Evolutionary conservation across 2,888 invertebrate genomes (phyloP).

Genomic region (Rambutsinella grinnellia): DNA sequence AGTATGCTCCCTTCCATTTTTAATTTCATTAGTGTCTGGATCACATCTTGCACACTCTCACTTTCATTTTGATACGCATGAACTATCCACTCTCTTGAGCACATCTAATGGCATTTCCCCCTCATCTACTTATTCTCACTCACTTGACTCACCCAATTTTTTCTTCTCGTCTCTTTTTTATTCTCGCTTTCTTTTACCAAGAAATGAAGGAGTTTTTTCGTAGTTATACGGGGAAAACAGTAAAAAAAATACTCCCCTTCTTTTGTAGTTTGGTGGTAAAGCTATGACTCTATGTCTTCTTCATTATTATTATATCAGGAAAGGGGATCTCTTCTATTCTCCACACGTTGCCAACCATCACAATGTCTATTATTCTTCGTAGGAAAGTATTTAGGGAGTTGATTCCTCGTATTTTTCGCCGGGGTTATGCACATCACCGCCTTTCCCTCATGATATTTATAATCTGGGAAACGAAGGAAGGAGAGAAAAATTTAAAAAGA

Average conservation of each 20-base stretch:
- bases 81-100: slow-evolving; percentile 62
- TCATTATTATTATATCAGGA: slow-evolving; percentile 34
- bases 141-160: slow-evolving; percentile 49
- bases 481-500: background rate
- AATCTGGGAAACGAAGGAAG: too few species aligned
- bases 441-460: background rate
- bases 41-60: slow-evolving; percentile 62
- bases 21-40: slow-evolving; percentile 66
- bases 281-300: background rate
- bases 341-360: slow-evolving; percentile 44
- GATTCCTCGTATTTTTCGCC: background rate
- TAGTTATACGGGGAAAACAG: slow-evolving; percentile 2
- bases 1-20: slow-evolving; percentile 62
- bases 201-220: background rate
- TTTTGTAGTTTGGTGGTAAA: slow-evolving; percentile 13
- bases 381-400: too few species aligned
- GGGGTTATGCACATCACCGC: background rate
- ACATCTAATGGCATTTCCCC: slow-evolving; percentile 55
- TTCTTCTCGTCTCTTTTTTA: slow-evolving; percentile 9
- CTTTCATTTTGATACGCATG: slow-evolving; percentile 65
- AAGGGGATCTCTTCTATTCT: slow-evolving; percentile 45
- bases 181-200: slow-evolving; percentile 14
- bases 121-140: slow-evolving; percentile 55
- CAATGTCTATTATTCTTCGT: slow-evolving; percentile 43
- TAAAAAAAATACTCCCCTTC: background rate